Evolutionary conservation across 2,113 vertebrate species (phyloP).

Genomic region (Etheostoma cragini): DNA sequence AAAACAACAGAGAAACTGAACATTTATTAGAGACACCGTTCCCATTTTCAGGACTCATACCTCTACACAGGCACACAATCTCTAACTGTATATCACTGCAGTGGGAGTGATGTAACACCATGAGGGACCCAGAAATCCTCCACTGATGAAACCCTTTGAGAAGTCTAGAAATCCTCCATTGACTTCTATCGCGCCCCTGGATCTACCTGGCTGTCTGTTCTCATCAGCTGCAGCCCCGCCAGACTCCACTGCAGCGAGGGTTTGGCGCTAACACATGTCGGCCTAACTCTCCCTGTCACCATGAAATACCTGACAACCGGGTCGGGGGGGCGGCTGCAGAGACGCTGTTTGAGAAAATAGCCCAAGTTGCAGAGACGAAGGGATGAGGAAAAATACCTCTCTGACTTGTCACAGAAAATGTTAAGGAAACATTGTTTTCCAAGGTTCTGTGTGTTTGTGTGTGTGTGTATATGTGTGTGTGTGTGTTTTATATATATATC

Average conservation of each 20-base stretch:
- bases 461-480: slow-evolving; percentile 22
- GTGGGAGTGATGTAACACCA: slow-evolving; percentile 71
- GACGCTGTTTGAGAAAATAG: slow-evolving; percentile 44
- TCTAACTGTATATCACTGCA: slow-evolving; percentile 51
- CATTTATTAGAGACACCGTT: background rate
- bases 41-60: slow-evolving; percentile 20
- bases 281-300: slow-evolving; percentile 62
- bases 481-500: slow-evolving; percentile 61
- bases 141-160: slow-evolving; percentile 72
- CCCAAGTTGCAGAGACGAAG: slow-evolving; percentile 12
- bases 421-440: slow-evolving; percentile 59
- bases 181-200: slow-evolving; percentile 48
- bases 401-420: slow-evolving; percentile 46
- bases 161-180: slow-evolving; percentile 62
- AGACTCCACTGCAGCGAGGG: slow-evolving; percentile 42
- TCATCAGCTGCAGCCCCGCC: slow-evolving; percentile 57
- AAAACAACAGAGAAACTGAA: background rate
- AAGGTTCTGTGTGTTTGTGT: background rate
- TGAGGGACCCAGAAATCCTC: slow-evolving; percentile 71
- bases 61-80: slow-evolving; percentile 29
- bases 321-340: slow-evolving; percentile 15
- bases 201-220: slow-evolving; percentile 72
- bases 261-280: slow-evolving; percentile 54
- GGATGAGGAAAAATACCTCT: slow-evolving; percentile 7
- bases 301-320: slow-evolving; percentile 66